These are phyloP conservation scores for Digitonthophagus gazella DNA, from an alignment of 2,888 invertebrate genomes.

Conservation along the genomic window DNA sequence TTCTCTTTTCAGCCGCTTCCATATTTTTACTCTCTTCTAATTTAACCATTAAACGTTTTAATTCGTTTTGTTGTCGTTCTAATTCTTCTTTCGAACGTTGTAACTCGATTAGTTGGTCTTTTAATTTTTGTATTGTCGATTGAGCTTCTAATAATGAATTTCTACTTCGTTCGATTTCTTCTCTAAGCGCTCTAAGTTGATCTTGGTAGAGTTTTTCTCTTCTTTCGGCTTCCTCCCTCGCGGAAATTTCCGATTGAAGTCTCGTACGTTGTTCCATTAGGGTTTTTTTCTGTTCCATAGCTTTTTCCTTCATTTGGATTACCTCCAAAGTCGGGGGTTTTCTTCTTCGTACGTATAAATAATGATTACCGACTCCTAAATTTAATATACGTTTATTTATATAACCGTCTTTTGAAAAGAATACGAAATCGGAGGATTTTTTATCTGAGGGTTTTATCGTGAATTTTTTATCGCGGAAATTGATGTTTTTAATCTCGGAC, in stretches of 20 bases:
- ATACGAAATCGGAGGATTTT: constrained; percentile 97
- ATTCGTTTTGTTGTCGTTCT: constrained; percentile 78
- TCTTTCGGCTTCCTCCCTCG: constrained; percentile 91
- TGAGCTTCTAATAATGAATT: constrained; percentile 73
- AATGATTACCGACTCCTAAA: constrained; percentile 97
- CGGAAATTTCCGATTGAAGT: constrained; percentile 84
- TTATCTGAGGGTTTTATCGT: constrained; percentile 99
- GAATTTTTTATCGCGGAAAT: constrained; percentile 98
- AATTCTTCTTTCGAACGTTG: constrained; percentile 87
- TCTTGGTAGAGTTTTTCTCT: constrained; percentile 95
- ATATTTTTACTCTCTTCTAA: constrained; percentile 88
- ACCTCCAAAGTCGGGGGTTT: constrained; percentile 99
- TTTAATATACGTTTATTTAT: constrained; percentile 98
- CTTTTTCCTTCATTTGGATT: constrained; percentile 99
- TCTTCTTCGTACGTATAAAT: constrained; percentile 94
- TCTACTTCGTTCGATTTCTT: constrained; percentile 86
- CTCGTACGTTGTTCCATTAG: constrained; percentile 93
- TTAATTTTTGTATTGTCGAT: constrained; percentile 77
- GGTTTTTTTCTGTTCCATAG: constrained; percentile 85
- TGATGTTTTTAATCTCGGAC: constrained; percentile 99
- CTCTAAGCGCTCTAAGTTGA: constrained; percentile 81
- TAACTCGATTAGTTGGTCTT: constrained; percentile 84
- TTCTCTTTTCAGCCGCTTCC: constrained; percentile 78
- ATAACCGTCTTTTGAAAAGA: constrained; percentile 92
- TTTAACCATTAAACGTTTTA: constrained; percentile 85